phyloP scores from a whole-genome alignment of 2,888 invertebrate genomes.

The Saturnia pavonia region DNA sequence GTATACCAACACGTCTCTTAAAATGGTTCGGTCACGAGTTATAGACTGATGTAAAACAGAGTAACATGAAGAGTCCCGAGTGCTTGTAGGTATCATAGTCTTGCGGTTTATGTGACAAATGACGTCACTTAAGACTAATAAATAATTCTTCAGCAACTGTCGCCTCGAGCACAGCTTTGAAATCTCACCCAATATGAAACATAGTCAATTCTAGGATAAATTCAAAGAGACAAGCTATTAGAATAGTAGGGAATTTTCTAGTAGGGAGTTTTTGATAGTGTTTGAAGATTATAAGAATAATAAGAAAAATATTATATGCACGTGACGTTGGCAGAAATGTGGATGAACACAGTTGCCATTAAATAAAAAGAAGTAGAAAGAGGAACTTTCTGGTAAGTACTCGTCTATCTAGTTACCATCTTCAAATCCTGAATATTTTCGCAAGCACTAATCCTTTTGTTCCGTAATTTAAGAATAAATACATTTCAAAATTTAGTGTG shows the following conservation, averaged over 20 bases:
- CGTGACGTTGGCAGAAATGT: too few relatives aligned
- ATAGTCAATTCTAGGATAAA: constrained; percentile 9
- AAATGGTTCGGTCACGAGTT: constrained; percentile 1
- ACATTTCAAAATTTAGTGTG: not conserved
- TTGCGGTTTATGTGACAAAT: constrained; percentile 44
- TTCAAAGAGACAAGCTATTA: constrained; percentile 20
- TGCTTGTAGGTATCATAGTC: constrained; percentile 25
- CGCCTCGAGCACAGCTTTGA: not conserved
- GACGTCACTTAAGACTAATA: constrained; percentile 44
- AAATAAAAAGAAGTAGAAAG: too few relatives aligned
- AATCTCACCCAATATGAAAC: not conserved
- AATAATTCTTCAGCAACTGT: constrained; percentile 31
- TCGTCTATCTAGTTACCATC: not conserved
- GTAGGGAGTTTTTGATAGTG: too few relatives aligned
- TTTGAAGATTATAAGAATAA: too few relatives aligned
- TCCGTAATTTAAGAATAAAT: not conserved
- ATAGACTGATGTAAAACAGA: not conserved
- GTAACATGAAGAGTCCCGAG: constrained; percentile 1
- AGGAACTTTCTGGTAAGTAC: not conserved
- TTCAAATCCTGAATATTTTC: not conserved
- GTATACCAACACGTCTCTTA: not conserved
- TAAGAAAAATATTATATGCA: too few relatives aligned
- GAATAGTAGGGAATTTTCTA: not conserved
- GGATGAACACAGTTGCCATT: too few relatives aligned
- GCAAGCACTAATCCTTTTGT: not conserved